phyloP scores from a whole-genome alignment of 2,888 invertebrate genomes.

The Pelosia muscerda region DNA sequence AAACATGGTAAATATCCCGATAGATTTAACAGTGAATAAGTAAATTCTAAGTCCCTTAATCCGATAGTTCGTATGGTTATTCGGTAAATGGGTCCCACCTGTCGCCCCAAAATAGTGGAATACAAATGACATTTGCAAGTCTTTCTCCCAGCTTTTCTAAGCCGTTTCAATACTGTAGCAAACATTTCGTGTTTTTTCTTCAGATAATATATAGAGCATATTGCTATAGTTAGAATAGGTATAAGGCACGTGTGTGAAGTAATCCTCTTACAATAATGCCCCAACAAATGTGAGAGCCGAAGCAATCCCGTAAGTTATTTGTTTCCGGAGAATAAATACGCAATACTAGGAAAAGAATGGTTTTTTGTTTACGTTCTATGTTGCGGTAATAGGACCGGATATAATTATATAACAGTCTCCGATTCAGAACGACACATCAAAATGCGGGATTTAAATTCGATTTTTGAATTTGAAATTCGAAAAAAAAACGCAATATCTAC shows the following conservation, averaged over 20 bases:
- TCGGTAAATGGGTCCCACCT: too few species aligned
- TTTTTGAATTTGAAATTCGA: too few species aligned
- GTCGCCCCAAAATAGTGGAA: too few species aligned
- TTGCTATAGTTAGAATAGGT: not conserved
- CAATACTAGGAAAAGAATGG: not conserved
- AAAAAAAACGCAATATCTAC: too few species aligned
- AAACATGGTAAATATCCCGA: too few species aligned
- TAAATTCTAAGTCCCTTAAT: too few species aligned
- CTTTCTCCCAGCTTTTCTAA: too few species aligned
- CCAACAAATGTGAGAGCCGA: conserved; percentile 1
- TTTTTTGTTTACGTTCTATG: not conserved
- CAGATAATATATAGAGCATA: not conserved
- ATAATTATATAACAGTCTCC: not conserved
- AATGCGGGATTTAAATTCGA: too few species aligned
- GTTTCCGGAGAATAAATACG: conserved; percentile 1
- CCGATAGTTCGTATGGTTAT: too few species aligned
- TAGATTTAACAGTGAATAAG: too few species aligned
- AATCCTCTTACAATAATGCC: conserved; percentile 12
- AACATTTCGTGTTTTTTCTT: not conserved
- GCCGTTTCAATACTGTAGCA: not conserved
- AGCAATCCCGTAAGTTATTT: not conserved
- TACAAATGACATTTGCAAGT: too few species aligned
- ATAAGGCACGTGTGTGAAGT: not conserved
- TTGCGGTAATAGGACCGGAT: not conserved
- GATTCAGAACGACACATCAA: not conserved